These are phyloP conservation scores for Habroteleia sp. DNA, from an alignment of 2,888 invertebrate genomes.

Conservation along the genomic window DNA sequence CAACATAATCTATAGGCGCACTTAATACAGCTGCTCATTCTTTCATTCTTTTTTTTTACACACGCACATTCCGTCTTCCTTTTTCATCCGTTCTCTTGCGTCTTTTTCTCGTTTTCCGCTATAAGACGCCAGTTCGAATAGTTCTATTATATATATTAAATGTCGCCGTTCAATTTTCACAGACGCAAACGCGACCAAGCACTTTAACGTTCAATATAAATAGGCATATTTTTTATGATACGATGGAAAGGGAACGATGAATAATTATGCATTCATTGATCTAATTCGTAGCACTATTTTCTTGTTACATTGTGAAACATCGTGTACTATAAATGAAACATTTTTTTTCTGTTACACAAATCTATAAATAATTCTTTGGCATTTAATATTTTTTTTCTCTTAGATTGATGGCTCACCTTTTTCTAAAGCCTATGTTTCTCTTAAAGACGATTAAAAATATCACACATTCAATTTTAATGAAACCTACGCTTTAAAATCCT, in stretches of 20 bases:
- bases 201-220: slow-evolving; percentile 58
- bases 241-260: slow-evolving; percentile 16
- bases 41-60: slow-evolving; percentile 56
- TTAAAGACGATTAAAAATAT: slow-evolving; percentile 22
- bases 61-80: slow-evolving; percentile 35
- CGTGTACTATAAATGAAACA: slow-evolving; percentile 46
- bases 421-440: not conserved
- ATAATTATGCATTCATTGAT: slow-evolving; percentile 54
- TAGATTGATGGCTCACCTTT: slow-evolving; percentile 8
- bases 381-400: slow-evolving; percentile 14
- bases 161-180: slow-evolving; percentile 66
- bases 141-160: slow-evolving; percentile 77
- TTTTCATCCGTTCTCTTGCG: too few relatives aligned
- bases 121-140: slow-evolving; percentile 74
- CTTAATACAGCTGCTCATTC: slow-evolving; percentile 79
- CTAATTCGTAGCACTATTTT: slow-evolving; percentile 47
- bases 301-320: slow-evolving; percentile 34
- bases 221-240: slow-evolving; percentile 37
- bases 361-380: slow-evolving; percentile 3
- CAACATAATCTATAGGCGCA: slow-evolving; percentile 79
- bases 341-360: slow-evolving; percentile 15
- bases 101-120: slow-evolving; percentile 48
- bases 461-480: slow-evolving; percentile 14
- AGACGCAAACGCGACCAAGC: slow-evolving; percentile 52
- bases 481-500: not conserved